phyloP scores from a whole-genome alignment of 64 coral and sea anemone species.

The Orbicella faveolata region DNA sequence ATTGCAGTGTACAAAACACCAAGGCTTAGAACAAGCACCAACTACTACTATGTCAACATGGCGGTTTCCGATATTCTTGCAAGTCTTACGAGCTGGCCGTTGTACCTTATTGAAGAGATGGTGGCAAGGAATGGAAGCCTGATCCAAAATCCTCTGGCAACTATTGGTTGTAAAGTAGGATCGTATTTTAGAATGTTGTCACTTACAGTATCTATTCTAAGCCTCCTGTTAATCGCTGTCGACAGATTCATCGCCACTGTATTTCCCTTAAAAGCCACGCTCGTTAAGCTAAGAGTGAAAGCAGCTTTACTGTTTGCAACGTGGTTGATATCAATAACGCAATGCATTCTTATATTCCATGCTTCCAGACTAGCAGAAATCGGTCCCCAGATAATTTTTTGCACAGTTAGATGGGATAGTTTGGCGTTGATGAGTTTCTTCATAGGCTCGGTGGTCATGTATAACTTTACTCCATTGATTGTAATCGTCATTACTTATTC shows the following conservation, averaged over 20 bases:
- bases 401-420: neutral
- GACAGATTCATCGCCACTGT: neutral
- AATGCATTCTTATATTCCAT: neutral
- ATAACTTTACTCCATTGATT: neutral
- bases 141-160: too few species aligned
- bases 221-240: neutral
- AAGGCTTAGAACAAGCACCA: neutral
- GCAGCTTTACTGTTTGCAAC: neutral
- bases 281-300: neutral
- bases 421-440: neutral
- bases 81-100: neutral
- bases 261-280: neutral
- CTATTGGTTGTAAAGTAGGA: too few species aligned
- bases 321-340: neutral
- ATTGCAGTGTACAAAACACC: neutral
- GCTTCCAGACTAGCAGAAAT: neutral
- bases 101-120: neutral
- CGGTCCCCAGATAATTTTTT: neutral
- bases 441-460: neutral
- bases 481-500: neutral
- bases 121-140: too few species aligned
- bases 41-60: conserved; percentile 7
- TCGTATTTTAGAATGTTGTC: too few species aligned
- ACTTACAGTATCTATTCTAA: too few species aligned
- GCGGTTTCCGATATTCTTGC: neutral